Evolutionary conservation across 2,888 invertebrate genomes (phyloP), one percentile per base, ranked within the genome.

Genomic region (Leucophora obtusa): DNA sequence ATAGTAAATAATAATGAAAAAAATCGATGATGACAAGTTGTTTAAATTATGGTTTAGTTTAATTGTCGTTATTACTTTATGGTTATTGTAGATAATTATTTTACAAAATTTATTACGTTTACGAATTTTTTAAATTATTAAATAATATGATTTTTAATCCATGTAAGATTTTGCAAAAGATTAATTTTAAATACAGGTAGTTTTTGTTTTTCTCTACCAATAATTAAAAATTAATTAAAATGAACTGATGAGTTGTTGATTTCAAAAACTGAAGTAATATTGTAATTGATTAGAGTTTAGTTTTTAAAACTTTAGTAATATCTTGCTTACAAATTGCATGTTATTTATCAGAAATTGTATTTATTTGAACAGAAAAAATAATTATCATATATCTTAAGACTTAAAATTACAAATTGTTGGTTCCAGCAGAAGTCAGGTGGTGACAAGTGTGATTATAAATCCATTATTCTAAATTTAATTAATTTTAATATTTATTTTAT

Each of bases 21-120:
- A 73, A 69, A 73, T 38, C 60, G 18, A 69, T 35, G 70, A 56
- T 74, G 65, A 79, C 74, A 74, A 59, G 54, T 60, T 35, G 58
- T 66, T 59, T 59, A 15, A 71, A 71, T 10, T 51, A 38, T 78
- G 60, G 62, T 65, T 63, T 58, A 18, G 65, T 68, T 65, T 59
- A 54, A 50, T 72, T 60, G 56, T 62, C 38, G 0, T 14, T 53
- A 35, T 63, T 53, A 35, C 54, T 65, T 59, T 65, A 53, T 74
- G 65, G 43, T 28, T 47, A n/a, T 56, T 63, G 35, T 65, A 17
- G 51, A 50, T 79, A 58, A 63, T 59, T 73, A 43, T 66, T 21
- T 43, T 15, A 18, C 21, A 43, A 50, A 38, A 58, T 38, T 35
- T 65, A 6, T 21, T n/a, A 5, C n/a, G 1, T 38, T 47, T 47